These are phyloP conservation scores for Anastrepha obliqua DNA, from an alignment of 1,140 invertebrate species.

Conservation along the genomic window DNA sequence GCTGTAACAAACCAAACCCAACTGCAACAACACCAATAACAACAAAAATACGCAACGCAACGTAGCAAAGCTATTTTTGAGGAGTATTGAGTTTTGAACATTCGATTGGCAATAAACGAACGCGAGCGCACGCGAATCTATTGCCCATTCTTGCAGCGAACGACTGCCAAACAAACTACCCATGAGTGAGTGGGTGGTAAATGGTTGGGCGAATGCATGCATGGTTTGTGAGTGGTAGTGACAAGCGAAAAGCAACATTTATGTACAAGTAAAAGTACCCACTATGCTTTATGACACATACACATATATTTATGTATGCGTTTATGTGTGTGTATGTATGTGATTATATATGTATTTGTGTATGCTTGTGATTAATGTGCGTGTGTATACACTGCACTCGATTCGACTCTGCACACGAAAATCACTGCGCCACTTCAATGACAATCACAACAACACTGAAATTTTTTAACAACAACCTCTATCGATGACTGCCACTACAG, in stretches of 20 bases:
- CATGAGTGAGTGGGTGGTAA: not conserved
- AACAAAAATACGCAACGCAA: conserved; percentile 42
- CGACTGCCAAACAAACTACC: too few relatives aligned
- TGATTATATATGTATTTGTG: not conserved
- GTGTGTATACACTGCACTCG: conserved; percentile 16
- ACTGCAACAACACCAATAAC: not conserved
- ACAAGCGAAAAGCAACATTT: not conserved
- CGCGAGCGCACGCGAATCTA: conserved; percentile 27
- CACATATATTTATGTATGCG: not conserved
- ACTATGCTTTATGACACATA: not conserved
- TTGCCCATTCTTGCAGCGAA: not conserved
- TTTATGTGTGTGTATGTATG: not conserved
- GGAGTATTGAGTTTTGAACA: conserved; percentile 58
- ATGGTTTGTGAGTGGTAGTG: too few relatives aligned
- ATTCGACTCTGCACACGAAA: not conserved
- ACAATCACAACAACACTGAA: not conserved
- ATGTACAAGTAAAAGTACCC: not conserved
- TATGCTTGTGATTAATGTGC: not conserved
- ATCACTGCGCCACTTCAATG: conserved; percentile 26
- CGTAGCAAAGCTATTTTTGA: conserved; percentile 56
- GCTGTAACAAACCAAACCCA: not conserved
- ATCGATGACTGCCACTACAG: not conserved
- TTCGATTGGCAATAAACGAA: conserved; percentile 56
- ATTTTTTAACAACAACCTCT: not conserved
- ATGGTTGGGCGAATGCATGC: too few relatives aligned